Conservation (phyloP, 53 echinoderm and acorn worm genomes). For the Mesocentrotus franciscanus region DNA sequence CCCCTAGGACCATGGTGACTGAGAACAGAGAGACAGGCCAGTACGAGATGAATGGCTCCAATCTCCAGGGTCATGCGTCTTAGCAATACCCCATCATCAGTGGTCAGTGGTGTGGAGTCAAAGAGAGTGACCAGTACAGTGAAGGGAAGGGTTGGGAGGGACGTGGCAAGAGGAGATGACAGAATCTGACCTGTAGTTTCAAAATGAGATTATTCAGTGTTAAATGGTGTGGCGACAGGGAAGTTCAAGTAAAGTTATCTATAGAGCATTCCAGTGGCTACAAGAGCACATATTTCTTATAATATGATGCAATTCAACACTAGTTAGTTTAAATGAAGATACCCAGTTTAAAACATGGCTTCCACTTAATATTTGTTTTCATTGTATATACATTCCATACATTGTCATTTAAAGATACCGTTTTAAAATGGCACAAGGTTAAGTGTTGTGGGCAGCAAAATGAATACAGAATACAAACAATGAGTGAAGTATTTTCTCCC, state of each 20-base stretch:
- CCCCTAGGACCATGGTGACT: constrained; percentile 93
- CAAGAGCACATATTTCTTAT: neutral
- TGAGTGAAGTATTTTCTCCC: no score
- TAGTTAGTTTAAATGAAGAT: neutral
- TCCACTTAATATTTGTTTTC: no score
- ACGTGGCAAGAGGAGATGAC: constrained; percentile 83
- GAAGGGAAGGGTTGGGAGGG: constrained; percentile 94
- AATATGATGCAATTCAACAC: neutral
- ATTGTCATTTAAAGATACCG: no score
- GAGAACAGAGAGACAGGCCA: constrained; percentile 94
- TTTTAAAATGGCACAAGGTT: no score
- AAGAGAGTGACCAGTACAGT: constrained; percentile 93
- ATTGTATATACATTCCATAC: no score
- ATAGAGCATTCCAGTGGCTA: no score
- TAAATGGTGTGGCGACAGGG: neutral
- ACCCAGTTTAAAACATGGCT: no score
- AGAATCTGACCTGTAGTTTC: constrained; percentile 82
- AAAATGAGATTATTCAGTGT: neutral
- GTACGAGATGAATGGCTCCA: constrained; percentile 89
- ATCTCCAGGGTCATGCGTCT: constrained; percentile 93
- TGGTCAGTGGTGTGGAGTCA: constrained; percentile 93
- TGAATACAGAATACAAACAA: no score
- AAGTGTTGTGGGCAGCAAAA: no score
- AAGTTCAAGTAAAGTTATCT: neutral
- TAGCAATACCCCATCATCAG: constrained; percentile 96